phyloP scores from a whole-genome alignment of 2,113 vertebrate species.

The Brachypteracias leptosomus region DNA sequence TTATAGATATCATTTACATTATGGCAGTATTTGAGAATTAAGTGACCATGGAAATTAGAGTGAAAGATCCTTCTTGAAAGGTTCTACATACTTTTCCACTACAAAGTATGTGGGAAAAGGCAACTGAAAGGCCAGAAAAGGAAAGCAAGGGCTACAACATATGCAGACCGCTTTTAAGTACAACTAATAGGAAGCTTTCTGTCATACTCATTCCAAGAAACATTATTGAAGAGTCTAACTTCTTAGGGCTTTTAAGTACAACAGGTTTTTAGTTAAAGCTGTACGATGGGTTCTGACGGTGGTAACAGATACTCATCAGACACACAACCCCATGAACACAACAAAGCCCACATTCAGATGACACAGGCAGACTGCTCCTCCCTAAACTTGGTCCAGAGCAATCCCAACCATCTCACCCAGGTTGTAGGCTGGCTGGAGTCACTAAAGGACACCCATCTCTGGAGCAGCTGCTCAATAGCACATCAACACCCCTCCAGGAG shows the following conservation, averaged over 20 bases:
- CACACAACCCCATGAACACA: fast-evolving
- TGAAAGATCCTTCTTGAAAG: not conserved
- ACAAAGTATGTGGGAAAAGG: not conserved
- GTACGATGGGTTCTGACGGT: fast-evolving
- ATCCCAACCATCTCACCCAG: not conserved
- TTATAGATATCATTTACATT: not conserved
- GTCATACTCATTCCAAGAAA: not conserved
- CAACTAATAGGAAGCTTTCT: not conserved
- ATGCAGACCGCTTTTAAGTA: not conserved
- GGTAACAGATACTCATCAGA: fast-evolving
- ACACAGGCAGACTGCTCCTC: not conserved
- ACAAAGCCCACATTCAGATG: not conserved
- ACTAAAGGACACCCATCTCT: not conserved
- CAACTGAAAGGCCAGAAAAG: not conserved
- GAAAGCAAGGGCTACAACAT: not conserved
- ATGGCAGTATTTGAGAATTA: not conserved
- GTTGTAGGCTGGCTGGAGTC: not conserved
- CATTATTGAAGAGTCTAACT: not conserved
- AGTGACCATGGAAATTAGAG: not conserved
- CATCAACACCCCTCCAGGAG: not conserved
- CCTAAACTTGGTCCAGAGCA: not conserved
- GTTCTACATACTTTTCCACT: too few species aligned
- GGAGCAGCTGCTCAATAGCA: not conserved
- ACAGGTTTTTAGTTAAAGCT: not conserved
- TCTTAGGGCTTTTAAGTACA: not conserved